phyloP scores from a whole-genome alignment of 2,113 vertebrate species.

The Odontophorus gujanensis region DNA sequence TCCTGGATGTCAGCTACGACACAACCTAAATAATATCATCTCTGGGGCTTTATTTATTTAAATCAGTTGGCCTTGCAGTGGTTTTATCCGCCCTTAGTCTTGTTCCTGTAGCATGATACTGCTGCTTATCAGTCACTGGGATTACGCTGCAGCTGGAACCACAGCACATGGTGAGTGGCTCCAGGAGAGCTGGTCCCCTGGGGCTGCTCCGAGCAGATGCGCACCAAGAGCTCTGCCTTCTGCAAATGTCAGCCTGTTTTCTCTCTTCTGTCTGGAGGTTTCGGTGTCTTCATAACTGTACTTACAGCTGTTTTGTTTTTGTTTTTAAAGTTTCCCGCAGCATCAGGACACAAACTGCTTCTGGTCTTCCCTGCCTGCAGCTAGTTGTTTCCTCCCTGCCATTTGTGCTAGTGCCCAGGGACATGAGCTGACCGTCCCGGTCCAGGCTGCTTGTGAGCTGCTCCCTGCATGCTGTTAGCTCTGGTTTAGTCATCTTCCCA shows the following conservation, averaged over 20 bases:
- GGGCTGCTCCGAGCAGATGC: background rate
- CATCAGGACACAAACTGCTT: background rate
- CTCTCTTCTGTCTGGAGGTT: background rate
- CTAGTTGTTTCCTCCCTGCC: background rate
- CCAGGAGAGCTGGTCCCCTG: background rate
- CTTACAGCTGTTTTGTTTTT: background rate
- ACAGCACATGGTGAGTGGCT: background rate
- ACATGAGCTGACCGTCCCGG: background rate
- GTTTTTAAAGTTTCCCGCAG: background rate
- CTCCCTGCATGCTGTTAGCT: background rate
- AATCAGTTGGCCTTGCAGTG: background rate
- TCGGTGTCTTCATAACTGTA: background rate
- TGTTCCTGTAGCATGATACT: background rate
- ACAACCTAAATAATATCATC: background rate
- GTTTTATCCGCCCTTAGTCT: background rate
- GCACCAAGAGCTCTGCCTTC: background rate
- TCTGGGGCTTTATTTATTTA: background rate
- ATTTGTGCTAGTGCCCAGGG: background rate
- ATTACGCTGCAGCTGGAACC: slow-evolving; percentile 8
- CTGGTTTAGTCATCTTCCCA: background rate
- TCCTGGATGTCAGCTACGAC: background rate
- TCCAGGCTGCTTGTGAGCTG: fast-evolving
- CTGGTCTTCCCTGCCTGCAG: background rate
- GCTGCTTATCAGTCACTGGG: background rate
- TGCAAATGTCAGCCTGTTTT: background rate